phyloP scores from a whole-genome alignment of 1,140 invertebrate genomes.

The Stegodyphus mimosarum region DNA sequence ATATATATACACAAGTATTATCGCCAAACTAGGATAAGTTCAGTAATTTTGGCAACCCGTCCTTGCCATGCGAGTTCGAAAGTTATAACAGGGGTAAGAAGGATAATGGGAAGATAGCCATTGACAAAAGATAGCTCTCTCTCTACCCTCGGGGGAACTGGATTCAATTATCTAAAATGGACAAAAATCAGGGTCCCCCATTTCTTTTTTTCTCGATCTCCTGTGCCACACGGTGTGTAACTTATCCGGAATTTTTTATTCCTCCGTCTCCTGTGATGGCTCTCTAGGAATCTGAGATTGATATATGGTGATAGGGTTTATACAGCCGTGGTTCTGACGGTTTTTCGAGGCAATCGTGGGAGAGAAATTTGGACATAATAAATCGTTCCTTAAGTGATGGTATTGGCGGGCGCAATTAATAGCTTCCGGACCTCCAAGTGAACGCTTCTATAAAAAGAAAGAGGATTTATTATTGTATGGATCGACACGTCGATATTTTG shows the following conservation, averaged over 20 bases:
- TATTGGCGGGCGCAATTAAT: too few species aligned
- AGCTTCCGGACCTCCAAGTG: too few species aligned
- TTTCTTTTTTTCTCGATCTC: constrained; percentile 7
- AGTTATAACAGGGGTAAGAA: constrained; percentile 37
- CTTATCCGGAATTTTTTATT: not conserved
- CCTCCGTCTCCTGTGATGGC: not conserved
- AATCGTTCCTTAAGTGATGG: constrained; percentile 22
- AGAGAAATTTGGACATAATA: constrained; percentile 50
- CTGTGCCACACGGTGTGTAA: constrained; percentile 2
- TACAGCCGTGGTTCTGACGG: constrained; percentile 39
- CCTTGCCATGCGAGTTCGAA: not conserved
- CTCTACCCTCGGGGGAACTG: constrained; percentile 17
- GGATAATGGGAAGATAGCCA: constrained; percentile 58
- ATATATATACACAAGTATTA: too few species aligned
- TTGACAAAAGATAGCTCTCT: constrained; percentile 58
- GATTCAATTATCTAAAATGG: constrained; percentile 60
- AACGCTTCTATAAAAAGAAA: too few species aligned
- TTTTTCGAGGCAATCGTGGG: constrained; percentile 1
- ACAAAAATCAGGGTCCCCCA: constrained; percentile 56
- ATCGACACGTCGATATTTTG: too few species aligned
- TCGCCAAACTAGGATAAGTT: too few species aligned
- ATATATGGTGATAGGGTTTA: constrained; percentile 57
- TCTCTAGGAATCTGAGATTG: constrained; percentile 55
- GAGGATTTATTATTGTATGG: too few species aligned
- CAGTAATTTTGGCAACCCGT: not conserved